Conservation (phyloP, 2,888 invertebrate species). For the Andrena flavipes region DNA sequence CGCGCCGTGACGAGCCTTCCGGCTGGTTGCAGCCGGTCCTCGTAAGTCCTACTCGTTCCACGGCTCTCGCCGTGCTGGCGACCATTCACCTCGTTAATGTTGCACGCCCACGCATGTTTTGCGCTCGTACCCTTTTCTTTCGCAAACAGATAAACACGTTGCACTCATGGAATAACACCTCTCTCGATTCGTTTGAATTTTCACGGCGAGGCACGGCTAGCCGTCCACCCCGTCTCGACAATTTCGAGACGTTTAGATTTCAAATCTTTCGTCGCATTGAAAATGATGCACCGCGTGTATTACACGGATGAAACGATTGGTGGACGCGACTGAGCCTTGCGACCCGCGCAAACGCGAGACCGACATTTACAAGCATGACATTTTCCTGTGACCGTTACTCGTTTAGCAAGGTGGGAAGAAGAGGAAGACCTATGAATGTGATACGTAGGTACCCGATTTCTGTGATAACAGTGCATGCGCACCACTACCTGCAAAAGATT, state of each 20-base stretch:
- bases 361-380: conserved; percentile 48
- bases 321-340: conserved; percentile 1
- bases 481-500: conserved; percentile 10
- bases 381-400: conserved; percentile 18
- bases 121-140: conserved; percentile 59
- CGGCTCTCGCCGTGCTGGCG: conserved; percentile 32
- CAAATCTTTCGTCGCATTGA: neutral
- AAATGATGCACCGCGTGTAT: neutral
- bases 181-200: conserved; percentile 27
- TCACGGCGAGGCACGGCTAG: neutral
- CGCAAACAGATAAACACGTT: conserved; percentile 62
- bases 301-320: neutral
- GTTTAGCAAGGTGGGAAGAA: conserved; percentile 41
- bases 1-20: conserved; percentile 47
- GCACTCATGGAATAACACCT: conserved; percentile 52
- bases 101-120: conserved; percentile 78
- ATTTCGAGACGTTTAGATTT: neutral
- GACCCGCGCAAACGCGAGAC: conserved; percentile 18
- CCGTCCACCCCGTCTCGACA: conserved; percentile 19
- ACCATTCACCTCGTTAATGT: conserved; percentile 60
- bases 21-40: conserved; percentile 61
- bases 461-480: conserved; percentile 24
- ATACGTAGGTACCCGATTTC: conserved; percentile 47
- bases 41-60: conserved; percentile 61
- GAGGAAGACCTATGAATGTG: conserved; percentile 54